Percentiles rank a stretch among this genome's conserved stretches.
phyloP scores from a whole-genome alignment of 2,797 vertebrate species.

The Pempheris klunzingeri region DNA sequence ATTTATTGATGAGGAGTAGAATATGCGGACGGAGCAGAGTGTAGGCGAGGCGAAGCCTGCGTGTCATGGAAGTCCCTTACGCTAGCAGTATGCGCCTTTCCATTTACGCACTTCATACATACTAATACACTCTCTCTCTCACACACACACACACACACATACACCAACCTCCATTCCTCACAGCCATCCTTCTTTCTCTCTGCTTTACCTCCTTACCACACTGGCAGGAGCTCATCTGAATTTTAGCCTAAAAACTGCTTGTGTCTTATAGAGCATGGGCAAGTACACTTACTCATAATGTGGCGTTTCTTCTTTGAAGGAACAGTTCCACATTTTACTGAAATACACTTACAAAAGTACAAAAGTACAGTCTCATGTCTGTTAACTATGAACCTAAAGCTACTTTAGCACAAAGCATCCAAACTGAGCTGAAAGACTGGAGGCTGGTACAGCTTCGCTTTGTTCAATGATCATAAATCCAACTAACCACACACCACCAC shows the following conservation, averaged over 20 bases:
- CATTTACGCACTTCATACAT: constrained; percentile 80
- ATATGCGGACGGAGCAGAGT: constrained; percentile 78
- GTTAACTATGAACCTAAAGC: neutral
- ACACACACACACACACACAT: constrained; percentile 22
- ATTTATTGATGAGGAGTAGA: constrained; percentile 84
- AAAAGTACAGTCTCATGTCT: neutral
- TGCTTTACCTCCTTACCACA: constrained; percentile 21
- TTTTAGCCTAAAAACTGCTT: constrained; percentile 14
- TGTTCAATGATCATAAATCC: neutral
- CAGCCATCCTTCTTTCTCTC: constrained; percentile 26
- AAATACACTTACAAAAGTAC: neutral
- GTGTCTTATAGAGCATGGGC: constrained; percentile 1
- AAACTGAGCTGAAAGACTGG: too few species aligned
- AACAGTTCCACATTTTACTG: neutral
- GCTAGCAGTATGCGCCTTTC: constrained; percentile 81
- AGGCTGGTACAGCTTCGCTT: neutral
- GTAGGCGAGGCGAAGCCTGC: constrained; percentile 66
- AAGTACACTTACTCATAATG: neutral
- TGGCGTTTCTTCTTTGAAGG: neutral
- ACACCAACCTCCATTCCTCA: constrained; percentile 55
- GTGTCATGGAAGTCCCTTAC: constrained; percentile 80
- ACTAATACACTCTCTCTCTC: constrained; percentile 58
- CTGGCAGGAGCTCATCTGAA: constrained; percentile 2
- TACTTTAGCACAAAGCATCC: too few species aligned
- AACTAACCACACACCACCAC: neutral